Conservation (phyloP, 2,797 vertebrate genomes). For the Syngnathus rostellatus region DNA sequence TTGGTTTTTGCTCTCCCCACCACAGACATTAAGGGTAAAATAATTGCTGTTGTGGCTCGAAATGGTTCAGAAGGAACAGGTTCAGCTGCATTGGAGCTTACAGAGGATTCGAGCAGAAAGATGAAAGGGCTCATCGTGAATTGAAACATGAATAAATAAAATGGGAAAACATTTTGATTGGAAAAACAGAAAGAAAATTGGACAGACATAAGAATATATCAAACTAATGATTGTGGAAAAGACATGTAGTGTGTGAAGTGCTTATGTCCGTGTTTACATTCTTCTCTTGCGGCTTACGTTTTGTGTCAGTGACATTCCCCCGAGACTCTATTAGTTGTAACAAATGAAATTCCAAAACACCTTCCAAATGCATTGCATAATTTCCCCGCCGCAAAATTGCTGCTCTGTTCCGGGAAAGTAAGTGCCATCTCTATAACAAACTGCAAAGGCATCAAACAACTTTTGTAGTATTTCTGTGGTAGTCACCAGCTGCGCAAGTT, state of each 20-base stretch:
- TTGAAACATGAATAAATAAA: not conserved
- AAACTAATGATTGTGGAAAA: not conserved
- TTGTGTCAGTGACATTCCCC: not conserved
- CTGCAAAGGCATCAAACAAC: not conserved
- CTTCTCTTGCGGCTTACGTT: not conserved
- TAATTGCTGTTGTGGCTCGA: not conserved
- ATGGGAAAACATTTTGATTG: not conserved
- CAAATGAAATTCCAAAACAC: not conserved
- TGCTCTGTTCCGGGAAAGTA: not conserved
- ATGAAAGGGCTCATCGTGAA: not conserved
- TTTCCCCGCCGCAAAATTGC: not conserved
- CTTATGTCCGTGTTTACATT: not conserved
- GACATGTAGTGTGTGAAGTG: not conserved
- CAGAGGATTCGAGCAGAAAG: not conserved
- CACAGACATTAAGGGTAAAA: not conserved
- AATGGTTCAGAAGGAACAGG: not conserved
- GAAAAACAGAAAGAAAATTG: not conserved
- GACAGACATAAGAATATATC: not conserved
- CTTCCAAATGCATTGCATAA: not conserved
- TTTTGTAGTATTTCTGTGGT: not conserved
- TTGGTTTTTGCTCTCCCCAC: not conserved
- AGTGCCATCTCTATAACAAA: not conserved
- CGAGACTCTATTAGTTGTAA: not conserved
- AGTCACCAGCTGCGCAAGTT: not conserved
- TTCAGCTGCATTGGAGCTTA: not conserved